Evolutionary conservation across 1,140 invertebrate genomes (phyloP).

Genomic region (Arctopsyche grandis): DNA sequence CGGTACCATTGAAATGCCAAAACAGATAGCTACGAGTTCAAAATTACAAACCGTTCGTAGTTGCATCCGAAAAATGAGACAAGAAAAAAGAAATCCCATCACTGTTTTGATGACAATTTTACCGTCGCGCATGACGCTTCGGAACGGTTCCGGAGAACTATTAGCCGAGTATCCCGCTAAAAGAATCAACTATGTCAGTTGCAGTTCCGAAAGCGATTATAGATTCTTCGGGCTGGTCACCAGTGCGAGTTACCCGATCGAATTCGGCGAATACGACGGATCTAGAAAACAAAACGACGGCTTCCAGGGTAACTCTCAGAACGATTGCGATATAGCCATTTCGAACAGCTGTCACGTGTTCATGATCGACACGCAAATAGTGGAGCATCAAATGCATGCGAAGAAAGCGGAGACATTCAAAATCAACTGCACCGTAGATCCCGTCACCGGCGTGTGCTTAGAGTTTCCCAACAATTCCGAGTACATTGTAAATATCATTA

Average conservation of each 20-base stretch:
- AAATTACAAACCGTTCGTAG: conserved; percentile 78
- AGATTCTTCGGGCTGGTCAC: conserved; percentile 94
- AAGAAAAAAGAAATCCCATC: conserved; percentile 89
- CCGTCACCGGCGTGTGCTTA: conserved; percentile 76
- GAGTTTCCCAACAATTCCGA: conserved; percentile 92
- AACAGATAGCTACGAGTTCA: conserved; percentile 80
- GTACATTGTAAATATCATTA: conserved; percentile 80
- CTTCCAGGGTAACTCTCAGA: conserved; percentile 56
- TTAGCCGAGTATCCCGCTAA: conserved; percentile 87
- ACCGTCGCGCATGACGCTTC: conserved; percentile 78
- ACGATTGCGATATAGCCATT: conserved; percentile 65
- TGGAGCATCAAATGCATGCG: conserved; percentile 82
- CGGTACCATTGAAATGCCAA: conserved; percentile 95
- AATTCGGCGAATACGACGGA: conserved; percentile 49
- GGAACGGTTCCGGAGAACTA: conserved; percentile 72
- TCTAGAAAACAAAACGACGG: conserved; percentile 50
- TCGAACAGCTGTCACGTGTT: conserved; percentile 96
- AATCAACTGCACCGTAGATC: conserved; percentile 79
- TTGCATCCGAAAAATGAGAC: conserved; percentile 87
- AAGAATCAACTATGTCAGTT: conserved; percentile 88
- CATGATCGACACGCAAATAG: conserved; percentile 86
- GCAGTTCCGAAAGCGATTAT: conserved; percentile 89
- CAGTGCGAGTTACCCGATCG: conserved; percentile 69
- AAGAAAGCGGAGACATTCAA: conserved; percentile 81
- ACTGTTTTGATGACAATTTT: conserved; percentile 87